Evolutionary conservation across 2,113 vertebrate genomes (phyloP), one percentile per base, ranked within the genome.

Genomic region (Phyllopteryx taeniolatus): DNA sequence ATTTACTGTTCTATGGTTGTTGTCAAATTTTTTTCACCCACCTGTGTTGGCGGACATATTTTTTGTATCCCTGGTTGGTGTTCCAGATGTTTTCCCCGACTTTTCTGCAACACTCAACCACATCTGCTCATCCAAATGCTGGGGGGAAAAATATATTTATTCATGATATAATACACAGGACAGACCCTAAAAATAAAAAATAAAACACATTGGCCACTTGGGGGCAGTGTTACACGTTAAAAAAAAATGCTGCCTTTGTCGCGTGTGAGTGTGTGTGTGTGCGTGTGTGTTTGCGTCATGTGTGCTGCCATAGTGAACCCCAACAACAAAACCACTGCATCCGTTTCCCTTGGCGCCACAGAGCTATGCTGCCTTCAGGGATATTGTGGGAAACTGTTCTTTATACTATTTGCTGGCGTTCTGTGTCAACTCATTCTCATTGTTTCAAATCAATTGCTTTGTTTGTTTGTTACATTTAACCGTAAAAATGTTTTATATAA

Each of bases 361-460:
- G 83, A 27, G 81, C 27, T 80, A n/a, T 46, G 87, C 5, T 79
- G 79, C 85, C 47, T 88, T 87, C 87, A 85, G 63, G 72, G 77
- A 70, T 82, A 39, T 49, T 67, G 44, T 33, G 70, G 47, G 71
- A 0, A 46, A 9, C 49, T 56, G 31, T 22, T 0, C 1, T 42
- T 14, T 31, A 8, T 13, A 2, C 5, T 51, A 51, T 51, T 19
- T 51, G 14, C 49, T 51, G 49, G 15, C 49, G 5, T 19, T 59
- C 15, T 59, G n/a, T 57, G 22, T 60, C 14, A 27, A 3, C 8
- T 1, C 1, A 11, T 8, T 9, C 14, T 5, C 49, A 19, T 51
- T 19, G 49, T 19, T 51, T 5, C 44, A 51, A 19, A 51, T 19
- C 6, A 14, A 4, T 51, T 51, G 49, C 0, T 51, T 15, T 51